A percentile compares a stretch with the other conserved stretches of the same genome.
Conservation (phyloP, 2,113 vertebrate genomes). For the Calidris pygmaea region DNA sequence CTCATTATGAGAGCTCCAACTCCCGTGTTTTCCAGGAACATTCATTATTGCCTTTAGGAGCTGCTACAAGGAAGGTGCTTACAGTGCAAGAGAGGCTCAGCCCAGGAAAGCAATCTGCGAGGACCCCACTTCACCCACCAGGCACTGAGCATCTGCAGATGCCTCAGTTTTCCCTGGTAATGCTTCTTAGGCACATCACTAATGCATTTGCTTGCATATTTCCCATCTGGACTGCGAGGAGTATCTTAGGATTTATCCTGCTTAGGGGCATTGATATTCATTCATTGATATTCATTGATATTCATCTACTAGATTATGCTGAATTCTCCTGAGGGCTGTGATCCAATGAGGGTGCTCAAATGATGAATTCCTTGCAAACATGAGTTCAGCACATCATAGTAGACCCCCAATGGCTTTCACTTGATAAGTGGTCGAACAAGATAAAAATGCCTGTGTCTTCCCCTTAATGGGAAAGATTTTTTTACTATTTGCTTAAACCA, state of each 20-base stretch:
- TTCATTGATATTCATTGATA: too few species aligned
- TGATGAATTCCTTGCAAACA: not conserved
- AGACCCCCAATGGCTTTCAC: not conserved
- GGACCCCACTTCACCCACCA: not conserved
- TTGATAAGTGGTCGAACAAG: not conserved
- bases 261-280: not conserved
- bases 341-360: not conserved
- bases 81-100: not conserved
- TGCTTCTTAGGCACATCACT: not conserved
- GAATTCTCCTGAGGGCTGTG: not conserved
- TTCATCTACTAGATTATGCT: not conserved
- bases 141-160: accelerated
- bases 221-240: not conserved
- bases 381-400: not conserved
- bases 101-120: not conserved
- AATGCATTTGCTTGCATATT: not conserved
- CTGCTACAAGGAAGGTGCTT: not conserved
- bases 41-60: not conserved
- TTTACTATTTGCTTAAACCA: not conserved
- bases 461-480: not conserved
- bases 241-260: not conserved
- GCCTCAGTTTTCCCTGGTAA: not conserved
- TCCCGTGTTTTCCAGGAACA: not conserved
- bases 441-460: not conserved
- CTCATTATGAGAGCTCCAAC: not conserved